Percentiles rank a stretch among this genome's conserved stretches.
Evolutionary conservation across 2,888 invertebrate genomes (phyloP).

Genomic region (Troides oblongomaculatus): DNA sequence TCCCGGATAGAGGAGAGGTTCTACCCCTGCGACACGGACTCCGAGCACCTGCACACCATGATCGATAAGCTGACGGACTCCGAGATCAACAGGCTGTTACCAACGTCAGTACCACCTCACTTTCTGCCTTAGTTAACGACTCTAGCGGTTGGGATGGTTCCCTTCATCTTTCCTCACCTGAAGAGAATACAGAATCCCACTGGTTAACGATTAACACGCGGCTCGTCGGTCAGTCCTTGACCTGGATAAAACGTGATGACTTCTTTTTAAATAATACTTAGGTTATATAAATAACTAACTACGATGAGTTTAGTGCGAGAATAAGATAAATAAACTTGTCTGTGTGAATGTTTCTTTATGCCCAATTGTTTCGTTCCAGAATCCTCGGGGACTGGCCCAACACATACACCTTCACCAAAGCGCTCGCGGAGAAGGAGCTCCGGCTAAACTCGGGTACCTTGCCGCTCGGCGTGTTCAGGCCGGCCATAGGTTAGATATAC

Average conservation of each 20-base stretch:
- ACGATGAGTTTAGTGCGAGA: no score
- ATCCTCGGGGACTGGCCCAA: conserved; percentile 87
- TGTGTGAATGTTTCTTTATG: no score
- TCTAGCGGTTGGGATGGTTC: no score
- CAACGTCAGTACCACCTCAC: conserved; percentile 68
- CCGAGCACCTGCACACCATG: conserved; percentile 69
- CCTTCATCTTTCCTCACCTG: no score
- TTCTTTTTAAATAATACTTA: no score
- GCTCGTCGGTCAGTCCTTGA: no score
- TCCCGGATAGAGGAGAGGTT: conserved; percentile 82
- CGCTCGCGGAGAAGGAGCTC: conserved; percentile 87
- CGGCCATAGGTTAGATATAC: conserved; percentile 84
- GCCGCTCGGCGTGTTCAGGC: conserved; percentile 89
- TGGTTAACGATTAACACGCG: no score
- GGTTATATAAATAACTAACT: no score
- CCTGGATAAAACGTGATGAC: no score
- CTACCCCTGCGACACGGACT: conserved; percentile 79
- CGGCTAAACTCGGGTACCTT: conserved; percentile 79
- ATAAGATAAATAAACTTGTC: no score
- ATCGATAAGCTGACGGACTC: conserved; percentile 74
- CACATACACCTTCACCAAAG: conserved; percentile 93
- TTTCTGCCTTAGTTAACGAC: neutral
- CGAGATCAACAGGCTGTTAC: conserved; percentile 68
- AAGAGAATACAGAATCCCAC: no score
- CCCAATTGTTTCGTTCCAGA: conserved; percentile 53